Conservation (phyloP, 2,797 vertebrate species). For the Galago senegalensis region DNA sequence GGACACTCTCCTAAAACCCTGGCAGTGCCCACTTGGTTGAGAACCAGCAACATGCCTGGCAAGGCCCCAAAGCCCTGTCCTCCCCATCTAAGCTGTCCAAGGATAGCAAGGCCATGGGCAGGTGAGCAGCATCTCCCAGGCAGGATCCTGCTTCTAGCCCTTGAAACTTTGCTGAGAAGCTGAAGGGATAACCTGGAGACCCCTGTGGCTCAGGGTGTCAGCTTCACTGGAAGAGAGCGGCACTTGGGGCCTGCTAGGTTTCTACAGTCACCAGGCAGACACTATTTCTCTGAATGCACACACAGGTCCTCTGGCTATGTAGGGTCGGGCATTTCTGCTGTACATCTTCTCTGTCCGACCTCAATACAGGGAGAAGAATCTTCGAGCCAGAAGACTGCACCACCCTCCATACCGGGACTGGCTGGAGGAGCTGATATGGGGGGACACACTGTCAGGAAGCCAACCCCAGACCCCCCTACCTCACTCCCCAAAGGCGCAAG, state of each 20-base stretch:
- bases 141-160: background rate
- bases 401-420: background rate
- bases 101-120: background rate
- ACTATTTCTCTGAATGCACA: background rate
- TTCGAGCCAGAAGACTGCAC: no score
- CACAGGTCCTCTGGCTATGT: background rate
- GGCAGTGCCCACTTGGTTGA: fast-evolving
- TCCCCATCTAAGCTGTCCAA: fast-evolving
- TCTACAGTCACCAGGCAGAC: background rate
- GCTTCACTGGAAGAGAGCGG: background rate
- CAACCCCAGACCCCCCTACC: background rate
- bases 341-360: background rate
- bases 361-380: background rate
- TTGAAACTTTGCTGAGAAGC: background rate
- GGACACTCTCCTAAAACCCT: fast-evolving
- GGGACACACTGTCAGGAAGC: background rate
- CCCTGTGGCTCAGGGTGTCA: background rate
- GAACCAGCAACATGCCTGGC: fast-evolving
- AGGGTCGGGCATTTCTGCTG: no score
- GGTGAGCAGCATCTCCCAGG: fast-evolving
- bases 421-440: background rate
- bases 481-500: background rate
- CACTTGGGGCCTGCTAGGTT: no score
- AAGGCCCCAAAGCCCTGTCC: no score
- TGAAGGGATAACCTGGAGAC: fast-evolving